Conservation (phyloP, 2,797 vertebrate species). For the Centropyge bicolor region DNA sequence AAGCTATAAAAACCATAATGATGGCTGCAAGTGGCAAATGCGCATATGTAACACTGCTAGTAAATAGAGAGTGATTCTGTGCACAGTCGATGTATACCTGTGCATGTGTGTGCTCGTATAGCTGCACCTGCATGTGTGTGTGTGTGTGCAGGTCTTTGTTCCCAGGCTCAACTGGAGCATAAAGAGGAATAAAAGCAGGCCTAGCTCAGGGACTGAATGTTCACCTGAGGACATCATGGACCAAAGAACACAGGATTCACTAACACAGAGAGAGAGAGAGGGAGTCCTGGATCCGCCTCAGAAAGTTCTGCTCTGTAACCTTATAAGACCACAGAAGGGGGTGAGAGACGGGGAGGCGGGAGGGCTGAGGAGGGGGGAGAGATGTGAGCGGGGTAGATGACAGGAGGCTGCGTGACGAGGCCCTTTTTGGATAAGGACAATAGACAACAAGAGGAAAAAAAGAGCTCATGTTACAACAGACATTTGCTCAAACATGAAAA, state of each 20-base stretch:
- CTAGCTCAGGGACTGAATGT: conserved; percentile 53
- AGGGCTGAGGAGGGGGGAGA: not conserved
- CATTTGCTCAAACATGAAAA: conserved; percentile 43
- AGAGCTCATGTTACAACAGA: conserved; percentile 47
- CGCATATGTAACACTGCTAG: not conserved
- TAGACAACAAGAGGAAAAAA: conserved; percentile 47
- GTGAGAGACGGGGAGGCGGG: conserved; percentile 8
- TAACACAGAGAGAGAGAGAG: not conserved
- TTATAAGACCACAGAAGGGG: conserved; percentile 70
- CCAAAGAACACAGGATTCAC: conserved; percentile 68
- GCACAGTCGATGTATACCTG: not conserved
- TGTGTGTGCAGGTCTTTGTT: conserved; percentile 61
- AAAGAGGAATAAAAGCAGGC: conserved; percentile 61
- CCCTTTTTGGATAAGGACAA: conserved; percentile 61
- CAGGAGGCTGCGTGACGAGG: conserved; percentile 53
- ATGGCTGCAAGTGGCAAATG: not conserved
- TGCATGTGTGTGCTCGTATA: conserved; percentile 16
- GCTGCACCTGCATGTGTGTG: conserved; percentile 28
- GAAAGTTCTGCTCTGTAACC: conserved; percentile 69
- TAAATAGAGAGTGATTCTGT: not conserved
- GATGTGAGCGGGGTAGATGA: conserved; percentile 52
- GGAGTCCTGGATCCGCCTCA: conserved; percentile 24
- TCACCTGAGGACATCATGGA: conserved; percentile 74
- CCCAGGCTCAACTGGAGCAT: conserved; percentile 55
- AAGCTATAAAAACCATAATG: not conserved